Percentiles rank a stretch among this genome's conserved stretches.
phyloP scores from a whole-genome alignment of 1,140 invertebrate species.

The Sarcophaga bullata region DNA sequence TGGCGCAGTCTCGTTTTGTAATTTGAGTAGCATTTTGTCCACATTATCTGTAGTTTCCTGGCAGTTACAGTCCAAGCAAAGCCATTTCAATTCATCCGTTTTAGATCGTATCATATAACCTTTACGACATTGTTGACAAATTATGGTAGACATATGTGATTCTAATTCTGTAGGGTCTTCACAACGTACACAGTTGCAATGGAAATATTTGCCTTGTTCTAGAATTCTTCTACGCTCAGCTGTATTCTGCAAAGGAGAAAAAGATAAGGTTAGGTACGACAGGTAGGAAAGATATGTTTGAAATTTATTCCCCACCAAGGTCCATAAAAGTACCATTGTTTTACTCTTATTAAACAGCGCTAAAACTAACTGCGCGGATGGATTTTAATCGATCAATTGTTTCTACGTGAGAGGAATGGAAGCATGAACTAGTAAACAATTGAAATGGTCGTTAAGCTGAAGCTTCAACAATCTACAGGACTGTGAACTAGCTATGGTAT shows the following conservation, averaged over 20 bases:
- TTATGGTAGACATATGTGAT: constrained; percentile 74
- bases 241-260: constrained; percentile 69
- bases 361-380: no score
- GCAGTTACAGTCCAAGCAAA: constrained; percentile 54
- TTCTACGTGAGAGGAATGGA: no score
- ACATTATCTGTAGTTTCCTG: constrained; percentile 51
- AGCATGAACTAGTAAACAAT: no score
- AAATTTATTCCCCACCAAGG: background rate
- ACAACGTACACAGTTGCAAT: constrained; percentile 75
- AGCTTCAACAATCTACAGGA: no score
- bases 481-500: no score
- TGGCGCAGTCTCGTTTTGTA: constrained; percentile 63
- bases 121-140: constrained; percentile 68
- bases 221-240: constrained; percentile 73
- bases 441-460: no score
- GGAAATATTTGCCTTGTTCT: constrained; percentile 77
- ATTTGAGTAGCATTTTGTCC: constrained; percentile 57
- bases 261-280: background rate
- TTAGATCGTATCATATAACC: constrained; percentile 54
- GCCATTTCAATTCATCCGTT: constrained; percentile 47
- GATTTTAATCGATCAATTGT: no score
- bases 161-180: constrained; percentile 75
- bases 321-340: background rate
- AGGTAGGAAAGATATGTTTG: background rate
- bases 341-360: background rate